Evolutionary conservation across 2,113 vertebrate genomes (phyloP).

Genomic region (Macrotus californicus): DNA sequence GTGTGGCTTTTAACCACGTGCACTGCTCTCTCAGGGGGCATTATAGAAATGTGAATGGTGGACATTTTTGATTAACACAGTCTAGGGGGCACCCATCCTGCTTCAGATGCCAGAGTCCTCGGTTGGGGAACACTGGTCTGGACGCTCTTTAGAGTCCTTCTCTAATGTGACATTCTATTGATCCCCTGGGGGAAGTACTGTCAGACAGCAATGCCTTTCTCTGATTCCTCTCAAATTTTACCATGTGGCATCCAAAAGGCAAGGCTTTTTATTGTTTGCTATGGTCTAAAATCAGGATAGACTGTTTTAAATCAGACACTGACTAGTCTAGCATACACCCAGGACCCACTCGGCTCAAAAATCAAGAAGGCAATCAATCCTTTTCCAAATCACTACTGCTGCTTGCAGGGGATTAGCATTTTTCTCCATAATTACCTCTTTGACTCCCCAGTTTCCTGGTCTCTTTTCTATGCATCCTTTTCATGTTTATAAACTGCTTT

Average conservation of each 20-base stretch:
- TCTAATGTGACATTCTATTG: neutral
- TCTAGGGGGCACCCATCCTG: neutral
- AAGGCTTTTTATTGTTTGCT: neutral
- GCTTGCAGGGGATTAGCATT: neutral
- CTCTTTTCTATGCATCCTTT: neutral
- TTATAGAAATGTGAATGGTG: neutral
- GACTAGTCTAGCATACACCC: neutral
- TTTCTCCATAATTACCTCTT: neutral
- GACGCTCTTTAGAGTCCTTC: neutral
- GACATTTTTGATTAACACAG: neutral
- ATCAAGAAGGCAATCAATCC: neutral
- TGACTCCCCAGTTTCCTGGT: neutral
- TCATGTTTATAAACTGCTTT: neutral
- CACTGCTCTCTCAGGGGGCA: neutral
- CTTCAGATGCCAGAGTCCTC: neutral
- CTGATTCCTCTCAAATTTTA: neutral
- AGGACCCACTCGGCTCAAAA: neutral
- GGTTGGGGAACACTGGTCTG: neutral
- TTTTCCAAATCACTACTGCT: neutral
- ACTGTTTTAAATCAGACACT: neutral
- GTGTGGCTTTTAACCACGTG: neutral
- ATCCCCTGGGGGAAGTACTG: neutral
- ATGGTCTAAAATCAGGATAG: neutral
- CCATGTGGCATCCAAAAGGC: neutral
- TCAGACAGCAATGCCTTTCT: neutral